Conservation (phyloP, 1,140 invertebrate species). For the Aphaenogaster floridana region DNA sequence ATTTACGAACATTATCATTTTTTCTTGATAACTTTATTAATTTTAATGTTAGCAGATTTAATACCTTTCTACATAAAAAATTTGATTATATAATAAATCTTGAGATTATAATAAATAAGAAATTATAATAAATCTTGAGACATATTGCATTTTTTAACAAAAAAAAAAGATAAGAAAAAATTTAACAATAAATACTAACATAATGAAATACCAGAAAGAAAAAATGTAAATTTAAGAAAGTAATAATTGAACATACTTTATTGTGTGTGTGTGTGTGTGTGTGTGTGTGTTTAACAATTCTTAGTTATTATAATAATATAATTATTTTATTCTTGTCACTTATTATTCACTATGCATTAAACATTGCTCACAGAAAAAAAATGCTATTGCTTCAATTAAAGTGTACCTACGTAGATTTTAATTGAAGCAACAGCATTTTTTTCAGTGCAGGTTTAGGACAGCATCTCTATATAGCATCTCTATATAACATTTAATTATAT, state of each 20-base stretch:
- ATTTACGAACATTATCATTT: not conserved
- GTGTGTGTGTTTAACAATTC: not conserved
- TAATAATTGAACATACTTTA: not conserved
- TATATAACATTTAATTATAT: not conserved
- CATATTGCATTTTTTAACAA: not conserved
- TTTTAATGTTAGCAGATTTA: not conserved
- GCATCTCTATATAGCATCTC: not conserved
- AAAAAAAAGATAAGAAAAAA: not conserved
- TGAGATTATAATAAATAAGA: not conserved
- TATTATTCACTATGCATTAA: not conserved
- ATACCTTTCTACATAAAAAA: not conserved
- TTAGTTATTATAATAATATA: not conserved
- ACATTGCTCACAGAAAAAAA: not conserved
- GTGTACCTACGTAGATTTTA: no score
- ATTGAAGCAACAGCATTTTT: no score
- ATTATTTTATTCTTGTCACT: not conserved
- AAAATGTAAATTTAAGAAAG: not conserved
- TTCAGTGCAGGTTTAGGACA: not conserved
- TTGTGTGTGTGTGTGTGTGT: not conserved
- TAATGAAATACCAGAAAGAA: not conserved
- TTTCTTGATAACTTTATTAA: not conserved
- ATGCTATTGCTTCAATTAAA: no score
- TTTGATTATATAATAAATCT: not conserved
- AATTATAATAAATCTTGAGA: not conserved
- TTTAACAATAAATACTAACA: slow-evolving; percentile 11